These are phyloP conservation scores for Cyclopterus lumpus DNA, from an alignment of 2,797 vertebrate species.

Conservation along the genomic window DNA sequence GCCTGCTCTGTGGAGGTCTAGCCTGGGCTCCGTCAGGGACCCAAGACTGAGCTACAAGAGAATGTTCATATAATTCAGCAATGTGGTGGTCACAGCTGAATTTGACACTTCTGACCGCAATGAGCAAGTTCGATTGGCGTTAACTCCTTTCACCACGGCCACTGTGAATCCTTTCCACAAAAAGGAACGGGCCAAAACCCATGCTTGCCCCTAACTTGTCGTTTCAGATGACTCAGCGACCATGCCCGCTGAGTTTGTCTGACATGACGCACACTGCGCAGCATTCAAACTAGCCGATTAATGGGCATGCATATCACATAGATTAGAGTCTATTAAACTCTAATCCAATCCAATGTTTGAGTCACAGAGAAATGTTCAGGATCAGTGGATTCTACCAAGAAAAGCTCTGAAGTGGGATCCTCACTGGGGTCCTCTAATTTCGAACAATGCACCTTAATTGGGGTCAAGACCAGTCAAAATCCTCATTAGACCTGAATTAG, in stretches of 20 bases:
- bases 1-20: slow-evolving; percentile 32
- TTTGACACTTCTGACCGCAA: slow-evolving; percentile 18
- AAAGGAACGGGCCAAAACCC: background rate
- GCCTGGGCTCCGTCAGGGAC: slow-evolving; percentile 36
- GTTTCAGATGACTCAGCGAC: slow-evolving; percentile 29
- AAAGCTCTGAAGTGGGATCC: slow-evolving; percentile 13
- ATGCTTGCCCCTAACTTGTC: background rate
- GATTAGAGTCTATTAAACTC: slow-evolving; percentile 30
- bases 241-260: background rate
- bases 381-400: slow-evolving; percentile 29
- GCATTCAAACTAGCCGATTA: slow-evolving; percentile 35
- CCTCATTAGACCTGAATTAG: slow-evolving; percentile 49
- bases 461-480: slow-evolving; percentile 61
- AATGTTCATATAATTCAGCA: slow-evolving; percentile 42
- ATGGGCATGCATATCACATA: background rate
- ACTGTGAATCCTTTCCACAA: background rate
- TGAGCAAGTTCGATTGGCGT: background rate
- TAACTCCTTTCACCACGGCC: background rate
- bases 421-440: slow-evolving; percentile 34
- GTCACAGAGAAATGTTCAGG: slow-evolving; percentile 25
- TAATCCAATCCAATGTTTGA: slow-evolving; percentile 40
- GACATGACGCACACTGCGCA: slow-evolving; percentile 5
- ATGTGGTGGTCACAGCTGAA: slow-evolving; percentile 7
- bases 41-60: slow-evolving; percentile 32
- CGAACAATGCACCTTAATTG: slow-evolving; percentile 55